Evolutionary conservation across 2,113 vertebrate species (phyloP).

Genomic region (Calidris pugnax): DNA sequence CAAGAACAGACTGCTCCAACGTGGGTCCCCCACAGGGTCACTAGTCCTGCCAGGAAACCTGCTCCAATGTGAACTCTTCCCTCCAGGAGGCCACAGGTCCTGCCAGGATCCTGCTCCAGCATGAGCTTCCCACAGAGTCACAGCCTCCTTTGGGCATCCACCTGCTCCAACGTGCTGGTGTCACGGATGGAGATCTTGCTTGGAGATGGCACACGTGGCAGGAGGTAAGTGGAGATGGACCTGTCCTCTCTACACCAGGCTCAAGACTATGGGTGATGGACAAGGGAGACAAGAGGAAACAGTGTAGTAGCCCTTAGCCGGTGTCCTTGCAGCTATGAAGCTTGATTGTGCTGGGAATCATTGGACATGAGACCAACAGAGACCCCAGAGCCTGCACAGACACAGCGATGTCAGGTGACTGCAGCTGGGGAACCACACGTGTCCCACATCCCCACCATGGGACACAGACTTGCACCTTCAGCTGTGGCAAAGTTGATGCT

Average conservation of each 20-base stretch:
- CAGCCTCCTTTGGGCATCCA: not conserved
- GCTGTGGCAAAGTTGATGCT: not conserved
- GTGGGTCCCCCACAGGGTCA: not conserved
- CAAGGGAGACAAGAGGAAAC: not conserved
- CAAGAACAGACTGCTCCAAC: not conserved
- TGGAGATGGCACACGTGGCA: fast-evolving
- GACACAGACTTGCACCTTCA: not conserved
- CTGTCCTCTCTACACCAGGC: not conserved
- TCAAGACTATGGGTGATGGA: not conserved
- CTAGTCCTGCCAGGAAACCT: too few relatives aligned
- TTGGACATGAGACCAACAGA: not conserved
- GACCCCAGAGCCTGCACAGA: not conserved
- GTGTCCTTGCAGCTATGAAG: not conserved
- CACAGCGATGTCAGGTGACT: not conserved
- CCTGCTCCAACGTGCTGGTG: not conserved
- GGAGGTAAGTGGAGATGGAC: not conserved
- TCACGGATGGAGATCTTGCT: not conserved
- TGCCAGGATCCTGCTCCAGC: not conserved
- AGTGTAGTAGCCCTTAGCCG: not conserved
- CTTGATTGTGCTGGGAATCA: not conserved
- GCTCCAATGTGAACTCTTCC: too few relatives aligned
- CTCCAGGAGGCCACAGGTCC: too few relatives aligned
- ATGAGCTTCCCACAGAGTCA: not conserved
- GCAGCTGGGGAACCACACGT: fast-evolving
- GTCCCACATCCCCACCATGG: not conserved